These are phyloP conservation scores for Rhingia campestris DNA, from an alignment of 2,888 invertebrate species.

Conservation along the genomic window DNA sequence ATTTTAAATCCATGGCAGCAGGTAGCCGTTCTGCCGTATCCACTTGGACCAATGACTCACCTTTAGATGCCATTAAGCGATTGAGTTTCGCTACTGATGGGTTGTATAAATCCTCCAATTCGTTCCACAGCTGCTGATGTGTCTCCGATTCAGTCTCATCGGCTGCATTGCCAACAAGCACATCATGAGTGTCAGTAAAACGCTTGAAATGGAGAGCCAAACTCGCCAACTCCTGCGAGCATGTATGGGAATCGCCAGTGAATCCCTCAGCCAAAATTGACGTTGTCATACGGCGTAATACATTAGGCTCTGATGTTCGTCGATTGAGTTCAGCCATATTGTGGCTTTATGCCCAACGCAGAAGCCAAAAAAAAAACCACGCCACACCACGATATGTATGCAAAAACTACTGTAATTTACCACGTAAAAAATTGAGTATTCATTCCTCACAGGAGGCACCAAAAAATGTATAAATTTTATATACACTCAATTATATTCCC, in stretches of 20 bases:
- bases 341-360: too few relatives aligned
- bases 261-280: too few relatives aligned
- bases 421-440: too few relatives aligned
- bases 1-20: slow-evolving; percentile 9
- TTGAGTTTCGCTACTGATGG: neutral
- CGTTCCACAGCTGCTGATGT: neutral
- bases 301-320: too few relatives aligned
- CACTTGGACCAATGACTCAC: neutral
- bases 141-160: neutral
- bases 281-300: too few relatives aligned
- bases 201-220: neutral
- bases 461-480: too few relatives aligned
- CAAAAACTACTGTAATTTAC: too few relatives aligned
- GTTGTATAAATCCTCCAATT: neutral
- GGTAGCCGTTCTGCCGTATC: slow-evolving; percentile 5
- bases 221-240: neutral
- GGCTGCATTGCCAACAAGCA: neutral
- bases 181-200: slow-evolving; percentile 2
- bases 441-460: too few relatives aligned
- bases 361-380: too few relatives aligned
- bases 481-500: too few relatives aligned
- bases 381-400: too few relatives aligned
- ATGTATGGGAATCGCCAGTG: neutral
- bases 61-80: neutral
- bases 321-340: too few relatives aligned